These are phyloP conservation scores for Patiria pectinifera DNA, from an alignment of 53 echinoderm and acorn worm species.

Conservation along the genomic window DNA sequence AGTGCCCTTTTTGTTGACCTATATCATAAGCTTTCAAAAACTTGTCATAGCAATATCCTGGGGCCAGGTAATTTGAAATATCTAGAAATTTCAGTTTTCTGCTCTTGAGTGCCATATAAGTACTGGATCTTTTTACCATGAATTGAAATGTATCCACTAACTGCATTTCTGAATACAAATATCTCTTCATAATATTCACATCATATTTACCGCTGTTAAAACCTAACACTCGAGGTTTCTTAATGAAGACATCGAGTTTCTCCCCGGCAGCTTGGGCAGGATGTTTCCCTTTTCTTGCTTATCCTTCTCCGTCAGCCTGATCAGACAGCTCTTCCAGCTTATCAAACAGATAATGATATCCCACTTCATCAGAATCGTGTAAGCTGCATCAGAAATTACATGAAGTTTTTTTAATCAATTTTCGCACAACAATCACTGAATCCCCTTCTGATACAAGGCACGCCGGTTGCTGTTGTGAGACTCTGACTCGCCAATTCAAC, in stretches of 20 bases:
- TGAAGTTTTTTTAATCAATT: background rate
- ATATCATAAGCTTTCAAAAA: background rate
- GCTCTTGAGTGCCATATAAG: conserved; percentile 14
- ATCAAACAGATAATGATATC: background rate
- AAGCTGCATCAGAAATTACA: background rate
- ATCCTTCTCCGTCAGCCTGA: too few relatives aligned
- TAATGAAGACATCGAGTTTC: background rate
- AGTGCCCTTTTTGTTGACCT: background rate
- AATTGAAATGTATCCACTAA: background rate
- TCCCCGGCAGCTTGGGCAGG: background rate
- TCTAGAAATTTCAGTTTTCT: conserved; percentile 1
- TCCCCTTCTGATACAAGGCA: background rate
- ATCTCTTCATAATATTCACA: conserved; percentile 22
- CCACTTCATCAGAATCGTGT: background rate
- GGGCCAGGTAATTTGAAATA: too few relatives aligned
- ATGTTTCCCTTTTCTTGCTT: background rate
- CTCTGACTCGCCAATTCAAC: background rate
- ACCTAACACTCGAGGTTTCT: conserved; percentile 36
- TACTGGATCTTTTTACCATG: background rate
- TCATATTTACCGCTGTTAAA: conserved; percentile 44
- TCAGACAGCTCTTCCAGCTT: too few relatives aligned
- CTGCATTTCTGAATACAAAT: conserved; percentile 8
- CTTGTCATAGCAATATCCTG: too few relatives aligned
- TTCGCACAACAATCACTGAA: background rate
- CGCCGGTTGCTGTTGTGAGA: background rate